Conservation (phyloP, 2,113 vertebrate genomes). For the Chloropsis hardwickii region DNA sequence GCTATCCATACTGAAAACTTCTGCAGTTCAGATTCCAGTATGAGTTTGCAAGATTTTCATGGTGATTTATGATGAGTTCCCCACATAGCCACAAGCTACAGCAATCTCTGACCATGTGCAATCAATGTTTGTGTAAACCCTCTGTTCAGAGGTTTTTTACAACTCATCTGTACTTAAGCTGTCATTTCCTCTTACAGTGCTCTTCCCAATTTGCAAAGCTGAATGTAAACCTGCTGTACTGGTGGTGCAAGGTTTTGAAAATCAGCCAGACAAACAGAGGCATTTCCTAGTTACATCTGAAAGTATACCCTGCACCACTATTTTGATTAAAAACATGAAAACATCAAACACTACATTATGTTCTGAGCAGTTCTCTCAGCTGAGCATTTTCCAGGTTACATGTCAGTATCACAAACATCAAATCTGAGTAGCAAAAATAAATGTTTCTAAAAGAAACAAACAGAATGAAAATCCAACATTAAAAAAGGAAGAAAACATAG, state of each 20-base stretch:
- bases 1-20: background rate
- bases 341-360: background rate
- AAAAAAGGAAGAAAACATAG: background rate
- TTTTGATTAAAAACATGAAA: background rate
- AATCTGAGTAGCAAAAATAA: background rate
- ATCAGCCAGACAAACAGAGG: background rate
- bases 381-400: background rate
- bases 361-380: background rate
- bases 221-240: background rate
- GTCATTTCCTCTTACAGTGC: background rate
- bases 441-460: background rate
- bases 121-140: background rate
- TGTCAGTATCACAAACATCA: background rate
- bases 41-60: background rate
- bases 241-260: background rate
- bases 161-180: background rate
- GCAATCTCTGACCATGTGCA: background rate
- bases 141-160: background rate
- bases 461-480: background rate
- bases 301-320: background rate
- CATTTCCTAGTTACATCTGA: background rate
- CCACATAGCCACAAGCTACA: background rate
- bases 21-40: background rate
- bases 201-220: background rate
- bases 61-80: background rate